Base-by-base conservation (phyloP, 2,888 invertebrate genomes). In the Amphimallon solstitiale region DNA sequence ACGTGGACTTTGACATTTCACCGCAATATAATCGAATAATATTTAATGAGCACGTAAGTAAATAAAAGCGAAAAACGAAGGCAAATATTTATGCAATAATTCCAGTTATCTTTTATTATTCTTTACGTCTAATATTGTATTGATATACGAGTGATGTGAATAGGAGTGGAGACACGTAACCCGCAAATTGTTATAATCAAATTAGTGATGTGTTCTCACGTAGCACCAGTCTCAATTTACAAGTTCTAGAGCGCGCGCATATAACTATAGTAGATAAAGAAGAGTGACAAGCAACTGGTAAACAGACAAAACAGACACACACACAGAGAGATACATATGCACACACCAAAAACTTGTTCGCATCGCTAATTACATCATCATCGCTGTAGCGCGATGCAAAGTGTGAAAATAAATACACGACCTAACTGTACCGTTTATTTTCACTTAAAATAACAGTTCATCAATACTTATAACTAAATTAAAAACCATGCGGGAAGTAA, bases 391-490 rank as follows among this genome's bases (percentile, higher is more conserved):
- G 40, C 62, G 51, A 15, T 29, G 35, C 19, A 45, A 63, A 54
- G 52, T 54, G 63, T 35, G 54, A 63, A 63, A 54, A 52, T 63
- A 63, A 63, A 63, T 54, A 65, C 61, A 23, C 10, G 12, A 40
- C 52, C 62, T 68, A 68, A 68, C 68, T 62, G 68, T 68, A 62
- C 49, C 40, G 62, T 37, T 65, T 65, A 68, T 68, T 68, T 68
- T 68, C 68, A 63, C 65, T 64, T 59, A 34, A 52, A 63, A 63
- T 63, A 63, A 63, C 63, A 63, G 63, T 54, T 45, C 17, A 40
- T 3, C 46, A 48, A 63, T 56, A 56, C 29, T 29, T 29, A 4
- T 29, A 40, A n/a, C 56, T 35, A 56, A 7, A 43, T 15, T 14
- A 43, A 14, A n/a, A 17, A 43, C 43, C 9, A 35, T 17, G 38